phyloP scores from a whole-genome alignment of 2,797 vertebrate species.

The Paramormyrops hopkinsi region DNA sequence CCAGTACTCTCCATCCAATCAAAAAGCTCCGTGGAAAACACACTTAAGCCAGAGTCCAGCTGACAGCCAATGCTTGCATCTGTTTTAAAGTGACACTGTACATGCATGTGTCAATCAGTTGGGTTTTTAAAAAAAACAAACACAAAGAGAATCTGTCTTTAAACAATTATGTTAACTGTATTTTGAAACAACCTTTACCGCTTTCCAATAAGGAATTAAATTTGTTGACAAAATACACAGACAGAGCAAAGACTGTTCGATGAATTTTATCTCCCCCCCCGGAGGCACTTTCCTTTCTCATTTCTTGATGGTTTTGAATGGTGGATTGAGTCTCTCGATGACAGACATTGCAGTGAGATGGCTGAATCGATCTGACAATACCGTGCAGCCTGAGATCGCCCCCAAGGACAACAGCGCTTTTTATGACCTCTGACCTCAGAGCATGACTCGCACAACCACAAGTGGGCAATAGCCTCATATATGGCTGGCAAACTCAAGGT shows the following conservation, averaged over 20 bases:
- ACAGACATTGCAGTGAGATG: neutral
- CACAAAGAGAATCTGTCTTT: neutral
- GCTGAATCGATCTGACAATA: neutral
- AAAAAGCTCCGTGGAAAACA: neutral
- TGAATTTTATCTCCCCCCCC: neutral
- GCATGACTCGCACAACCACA: neutral
- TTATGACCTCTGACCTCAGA: neutral
- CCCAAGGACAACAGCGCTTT: neutral
- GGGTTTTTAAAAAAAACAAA: neutral
- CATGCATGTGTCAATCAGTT: neutral
- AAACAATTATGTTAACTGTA: neutral
- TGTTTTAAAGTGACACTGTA: neutral
- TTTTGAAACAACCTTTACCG: neutral
- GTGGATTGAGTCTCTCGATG: neutral
- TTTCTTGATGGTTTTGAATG: neutral
- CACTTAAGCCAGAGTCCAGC: neutral
- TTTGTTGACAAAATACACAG: neutral
- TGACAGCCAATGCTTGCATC: neutral
- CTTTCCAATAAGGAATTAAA: neutral
- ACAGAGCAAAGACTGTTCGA: neutral
- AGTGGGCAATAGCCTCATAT: neutral
- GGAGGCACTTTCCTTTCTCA: neutral
- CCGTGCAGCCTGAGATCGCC: neutral
- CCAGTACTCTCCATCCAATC: slow-evolving; percentile 11
- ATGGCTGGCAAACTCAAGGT: neutral